Conservation (phyloP, 2,797 vertebrate species). For the Cephalopachus bancanus region DNA sequence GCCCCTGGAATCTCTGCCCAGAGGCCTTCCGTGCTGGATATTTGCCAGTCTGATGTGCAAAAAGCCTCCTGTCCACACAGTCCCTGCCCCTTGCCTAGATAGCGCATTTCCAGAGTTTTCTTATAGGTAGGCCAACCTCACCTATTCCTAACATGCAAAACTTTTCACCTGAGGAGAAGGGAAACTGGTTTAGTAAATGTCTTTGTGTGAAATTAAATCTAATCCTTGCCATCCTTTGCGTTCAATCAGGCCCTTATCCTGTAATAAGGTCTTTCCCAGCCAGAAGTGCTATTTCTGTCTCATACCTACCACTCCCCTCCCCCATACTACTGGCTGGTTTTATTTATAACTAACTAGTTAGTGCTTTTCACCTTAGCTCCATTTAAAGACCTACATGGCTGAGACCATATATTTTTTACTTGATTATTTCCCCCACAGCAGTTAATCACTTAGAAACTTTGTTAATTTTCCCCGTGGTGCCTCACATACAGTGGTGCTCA, state of each 20-base stretch:
- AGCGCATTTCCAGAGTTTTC: background rate
- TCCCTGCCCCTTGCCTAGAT: background rate
- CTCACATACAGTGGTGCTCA: slow-evolving; percentile 4
- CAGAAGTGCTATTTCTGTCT: background rate
- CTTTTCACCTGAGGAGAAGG: background rate
- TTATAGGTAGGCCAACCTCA: background rate
- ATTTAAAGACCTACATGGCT: background rate
- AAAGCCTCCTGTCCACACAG: background rate
- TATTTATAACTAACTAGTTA: background rate
- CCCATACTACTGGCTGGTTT: background rate
- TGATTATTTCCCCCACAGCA: background rate
- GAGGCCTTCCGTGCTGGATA: background rate
- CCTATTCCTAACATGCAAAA: background rate
- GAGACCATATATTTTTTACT: background rate
- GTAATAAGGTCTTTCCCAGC: background rate
- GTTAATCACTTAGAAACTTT: slow-evolving; percentile 13
- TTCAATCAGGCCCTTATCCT: background rate
- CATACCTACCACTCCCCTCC: background rate
- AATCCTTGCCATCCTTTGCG: background rate
- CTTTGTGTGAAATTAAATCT: background rate
- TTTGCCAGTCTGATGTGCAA: background rate
- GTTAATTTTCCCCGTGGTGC: slow-evolving; percentile 13
- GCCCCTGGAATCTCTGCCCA: background rate
- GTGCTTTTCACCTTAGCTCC: background rate
- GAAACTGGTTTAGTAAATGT: background rate